Evolutionary conservation across 2,888 invertebrate genomes (phyloP).

Genomic region (Euphydryas editha): DNA sequence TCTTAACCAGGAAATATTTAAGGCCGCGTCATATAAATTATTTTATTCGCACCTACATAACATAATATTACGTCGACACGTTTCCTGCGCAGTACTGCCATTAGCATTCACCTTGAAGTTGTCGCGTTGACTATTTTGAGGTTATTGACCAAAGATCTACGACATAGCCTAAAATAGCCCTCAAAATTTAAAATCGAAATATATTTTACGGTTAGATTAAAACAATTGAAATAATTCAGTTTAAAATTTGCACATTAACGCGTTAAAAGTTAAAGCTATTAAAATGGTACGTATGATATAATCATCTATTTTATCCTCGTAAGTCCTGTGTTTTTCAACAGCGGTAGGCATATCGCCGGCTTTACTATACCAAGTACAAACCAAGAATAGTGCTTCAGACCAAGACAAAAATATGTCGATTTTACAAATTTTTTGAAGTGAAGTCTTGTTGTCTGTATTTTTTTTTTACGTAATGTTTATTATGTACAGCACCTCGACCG

Average conservation of each 20-base stretch:
- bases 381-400: too few relatives aligned
- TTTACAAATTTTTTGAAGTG: too few relatives aligned
- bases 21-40: slow-evolving; percentile 1
- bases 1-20: neutral
- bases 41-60: slow-evolving; percentile 19
- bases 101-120: slow-evolving; percentile 34
- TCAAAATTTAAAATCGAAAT: slow-evolving; percentile 17
- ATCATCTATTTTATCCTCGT: too few relatives aligned
- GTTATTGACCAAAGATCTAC: slow-evolving; percentile 36
- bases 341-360: too few relatives aligned
- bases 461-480: too few relatives aligned
- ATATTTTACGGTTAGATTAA: slow-evolving; percentile 12
- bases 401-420: too few relatives aligned
- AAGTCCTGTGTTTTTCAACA: too few relatives aligned
- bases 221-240: neutral
- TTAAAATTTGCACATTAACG: neutral
- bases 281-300: neutral
- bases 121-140: slow-evolving; percentile 29
- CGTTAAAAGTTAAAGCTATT: too few relatives aligned
- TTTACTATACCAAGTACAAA: too few relatives aligned
- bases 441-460: too few relatives aligned
- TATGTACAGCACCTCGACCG: too few relatives aligned
- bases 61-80: slow-evolving; percentile 17
- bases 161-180: slow-evolving; percentile 12
- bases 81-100: slow-evolving; percentile 32